Evolutionary conservation across 1,140 invertebrate genomes (phyloP), one percentile per base, ranked within the genome.

Genomic region (Ceratitis capitata): DNA sequence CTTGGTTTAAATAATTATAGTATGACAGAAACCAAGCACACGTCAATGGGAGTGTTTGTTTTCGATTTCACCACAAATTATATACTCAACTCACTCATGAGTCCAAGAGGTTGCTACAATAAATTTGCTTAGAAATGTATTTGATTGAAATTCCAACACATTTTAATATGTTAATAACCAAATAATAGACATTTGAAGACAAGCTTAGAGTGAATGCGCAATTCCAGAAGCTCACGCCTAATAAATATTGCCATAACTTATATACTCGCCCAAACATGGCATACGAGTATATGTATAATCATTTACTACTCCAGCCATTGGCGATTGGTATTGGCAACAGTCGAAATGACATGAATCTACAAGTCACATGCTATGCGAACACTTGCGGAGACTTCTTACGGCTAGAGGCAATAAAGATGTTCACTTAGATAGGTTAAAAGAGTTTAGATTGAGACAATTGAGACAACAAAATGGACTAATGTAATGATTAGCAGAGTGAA

Each of bases 361-460:
- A 42, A 45, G 69, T 45, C 39, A n/a, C 9, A 78, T 78, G 69
- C 69, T 23, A 45, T 45, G n/a, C 23, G n/a, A 14, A 78, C 10
- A n/a, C 19, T 6, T n/a, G 49, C n/a, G 3, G 14, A 19, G 6
- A n/a, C n/a, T n/a, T n/a, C n/a, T n/a, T n/a, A n/a, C n/a, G 23
- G 69, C 23, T 45, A 35, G 5, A 78, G n/a, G 19, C 69, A 78
- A 78, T 78, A 78, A 45, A 78, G 69, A 78, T 45, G 69, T 78
- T 23, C 35, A 35, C 39, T 78, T 26, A 78, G 69, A 78, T 78
- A 78, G 39, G 19, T 9, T 45, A 78, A n/a, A 78, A 78, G 69
- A 69, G 51, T 56, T 56, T 56, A 56, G 23, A 56, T 56, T n/a
- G 51, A 5, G 14, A n/a, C 39, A 32, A 56, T 56, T n/a, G 51